These are phyloP conservation scores for Falco cherrug DNA, from an alignment of 2,797 vertebrate genomes.

Conservation along the genomic window DNA sequence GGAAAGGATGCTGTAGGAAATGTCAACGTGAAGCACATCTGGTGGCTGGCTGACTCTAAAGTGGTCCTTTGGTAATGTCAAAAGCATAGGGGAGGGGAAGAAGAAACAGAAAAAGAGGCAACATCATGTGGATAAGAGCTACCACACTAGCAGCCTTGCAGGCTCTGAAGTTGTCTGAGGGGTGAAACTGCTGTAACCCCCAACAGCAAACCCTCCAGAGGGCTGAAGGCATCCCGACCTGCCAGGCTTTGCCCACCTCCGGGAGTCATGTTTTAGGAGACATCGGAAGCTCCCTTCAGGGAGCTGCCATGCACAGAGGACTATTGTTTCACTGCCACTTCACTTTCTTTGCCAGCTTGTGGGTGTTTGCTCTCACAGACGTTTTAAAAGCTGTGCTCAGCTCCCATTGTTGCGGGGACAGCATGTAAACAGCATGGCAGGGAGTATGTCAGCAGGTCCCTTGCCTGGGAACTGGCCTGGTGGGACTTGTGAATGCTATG, in stretches of 20 bases:
- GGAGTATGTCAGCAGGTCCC: neutral
- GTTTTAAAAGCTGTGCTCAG: neutral
- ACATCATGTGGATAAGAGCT: neutral
- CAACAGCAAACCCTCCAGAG: neutral
- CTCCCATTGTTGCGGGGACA: neutral
- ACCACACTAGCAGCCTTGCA: neutral
- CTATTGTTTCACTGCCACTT: neutral
- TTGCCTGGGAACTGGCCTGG: neutral
- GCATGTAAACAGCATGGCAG: neutral
- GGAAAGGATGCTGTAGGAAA: neutral
- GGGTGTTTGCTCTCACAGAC: neutral
- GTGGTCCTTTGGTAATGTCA: neutral
- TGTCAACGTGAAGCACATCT: neutral
- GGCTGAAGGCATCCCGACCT: neutral
- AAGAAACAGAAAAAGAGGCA: neutral
- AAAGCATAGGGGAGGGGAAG: neutral
- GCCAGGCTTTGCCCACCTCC: neutral
- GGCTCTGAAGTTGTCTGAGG: neutral
- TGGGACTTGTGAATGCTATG: neutral
- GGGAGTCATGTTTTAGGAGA: neutral
- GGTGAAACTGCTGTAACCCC: neutral
- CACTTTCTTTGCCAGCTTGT: neutral
- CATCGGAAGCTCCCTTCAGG: neutral
- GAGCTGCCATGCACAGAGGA: neutral
- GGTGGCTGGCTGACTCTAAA: neutral